phyloP scores from a whole-genome alignment of 2,113 vertebrate genomes.

The Zosterops lateralis region DNA sequence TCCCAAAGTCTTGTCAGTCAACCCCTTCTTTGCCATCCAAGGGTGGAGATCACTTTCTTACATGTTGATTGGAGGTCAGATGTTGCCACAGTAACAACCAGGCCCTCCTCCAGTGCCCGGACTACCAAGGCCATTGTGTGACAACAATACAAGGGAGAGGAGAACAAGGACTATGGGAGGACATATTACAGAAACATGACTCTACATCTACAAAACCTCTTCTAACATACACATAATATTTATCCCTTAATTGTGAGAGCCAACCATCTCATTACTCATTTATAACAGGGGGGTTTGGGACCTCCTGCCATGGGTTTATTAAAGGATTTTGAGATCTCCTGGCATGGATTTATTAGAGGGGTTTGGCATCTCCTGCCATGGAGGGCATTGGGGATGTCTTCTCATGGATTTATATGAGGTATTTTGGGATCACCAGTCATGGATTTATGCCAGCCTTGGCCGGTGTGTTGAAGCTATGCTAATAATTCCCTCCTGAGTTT shows the following conservation, averaged over 20 bases:
- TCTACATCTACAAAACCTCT: background rate
- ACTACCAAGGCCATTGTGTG: background rate
- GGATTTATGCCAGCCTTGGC: background rate
- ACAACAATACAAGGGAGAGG: background rate
- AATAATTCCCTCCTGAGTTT: background rate
- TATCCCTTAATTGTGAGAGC: background rate
- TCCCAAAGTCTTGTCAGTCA: background rate
- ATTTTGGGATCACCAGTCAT: background rate
- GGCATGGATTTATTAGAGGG: background rate
- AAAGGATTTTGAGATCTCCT: background rate
- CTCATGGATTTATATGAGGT: too few species aligned
- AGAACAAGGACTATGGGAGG: background rate
- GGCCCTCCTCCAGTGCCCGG: background rate
- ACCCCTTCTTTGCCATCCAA: background rate
- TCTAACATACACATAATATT: too few species aligned
- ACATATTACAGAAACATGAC: background rate
- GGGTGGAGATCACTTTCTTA: background rate
- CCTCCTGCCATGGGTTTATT: background rate
- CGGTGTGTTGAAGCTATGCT: rapidly evolving
- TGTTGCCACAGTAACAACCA: background rate
- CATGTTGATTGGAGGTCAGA: background rate
- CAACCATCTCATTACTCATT: background rate
- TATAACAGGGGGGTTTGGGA: background rate
- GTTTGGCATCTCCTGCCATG: too few species aligned
- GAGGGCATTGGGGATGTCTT: too few species aligned